Evolutionary conservation across 2,113 vertebrate genomes (phyloP), one percentile per base, ranked within the genome.

Genomic region (Chionomys nivalis): DNA sequence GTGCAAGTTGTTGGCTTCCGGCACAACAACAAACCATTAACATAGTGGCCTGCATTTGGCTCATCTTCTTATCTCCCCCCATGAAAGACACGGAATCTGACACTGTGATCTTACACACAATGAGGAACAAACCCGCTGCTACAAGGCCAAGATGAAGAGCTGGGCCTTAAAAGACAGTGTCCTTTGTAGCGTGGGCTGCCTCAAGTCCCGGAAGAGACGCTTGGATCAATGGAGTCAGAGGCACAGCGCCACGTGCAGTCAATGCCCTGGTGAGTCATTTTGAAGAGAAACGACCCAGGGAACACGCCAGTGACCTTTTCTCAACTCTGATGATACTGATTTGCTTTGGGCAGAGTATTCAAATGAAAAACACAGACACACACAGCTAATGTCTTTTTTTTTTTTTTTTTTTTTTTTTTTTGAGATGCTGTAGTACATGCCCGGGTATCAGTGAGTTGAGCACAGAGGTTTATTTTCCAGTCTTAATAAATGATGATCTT

Each of bases 61-160:
- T n/a, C 44, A 21, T 39, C 47, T 44, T 87, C 63, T 87, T n/a
- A 42, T 78, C 39, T 83, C 55, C 55, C 16, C 6, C 58, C 87
- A 85, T 33, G 75, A 96, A 88, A 94, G 92, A 90, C 58, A 42
- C 17, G 42, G 49, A 70, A 73, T 87, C 1, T 89, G 90, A 97
- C 87, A 26, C 42, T 65, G 66, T 49, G 87, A 82, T 94, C 92
- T 70, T 36, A 87, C 65, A 63, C 70, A 79, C 31, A 66, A 83
- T 28, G 47, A 33, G 79, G 95, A 92, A 55, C 63, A 96, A 95
- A 89, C 89, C 76, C 66, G 5, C 58, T 1, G 13, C 26, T 87
- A 44, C 92, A 49, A 93, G 63, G 96, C 96, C 87, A 93, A 82
- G 63, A 65, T 33, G 66, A 70, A 95, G 78, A 63, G 6, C 79